These are phyloP conservation scores for Micromys minutus DNA, from an alignment of 2,113 vertebrate genomes.

Conservation along the genomic window DNA sequence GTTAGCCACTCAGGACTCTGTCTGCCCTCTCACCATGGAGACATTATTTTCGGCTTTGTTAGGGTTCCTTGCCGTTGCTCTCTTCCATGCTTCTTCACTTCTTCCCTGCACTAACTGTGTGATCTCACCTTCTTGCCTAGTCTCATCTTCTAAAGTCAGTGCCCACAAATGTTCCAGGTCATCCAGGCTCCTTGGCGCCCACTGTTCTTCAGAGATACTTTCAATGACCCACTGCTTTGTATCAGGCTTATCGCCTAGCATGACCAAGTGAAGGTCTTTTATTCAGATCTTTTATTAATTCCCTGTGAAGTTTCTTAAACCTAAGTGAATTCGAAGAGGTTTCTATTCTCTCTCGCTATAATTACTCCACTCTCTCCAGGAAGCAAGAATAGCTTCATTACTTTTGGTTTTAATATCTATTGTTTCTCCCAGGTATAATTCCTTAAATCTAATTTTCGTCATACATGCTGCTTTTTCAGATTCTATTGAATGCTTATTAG, in stretches of 20 bases:
- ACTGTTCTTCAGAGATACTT: not conserved
- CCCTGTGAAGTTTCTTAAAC: not conserved
- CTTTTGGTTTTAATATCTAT: constrained; percentile 53
- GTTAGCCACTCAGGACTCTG: not conserved
- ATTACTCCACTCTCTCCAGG: not conserved
- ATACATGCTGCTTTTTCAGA: not conserved
- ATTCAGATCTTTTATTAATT: not conserved
- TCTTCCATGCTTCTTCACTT: not conserved
- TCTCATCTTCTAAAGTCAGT: not conserved
- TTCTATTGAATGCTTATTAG: constrained; percentile 28
- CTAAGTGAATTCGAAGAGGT: not conserved
- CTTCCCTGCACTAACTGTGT: not conserved
- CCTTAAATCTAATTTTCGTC: constrained; percentile 28
- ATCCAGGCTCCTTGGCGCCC: not conserved
- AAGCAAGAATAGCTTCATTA: not conserved
- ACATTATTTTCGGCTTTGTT: not conserved
- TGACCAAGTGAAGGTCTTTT: not conserved
- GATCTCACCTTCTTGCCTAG: not conserved
- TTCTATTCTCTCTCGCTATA: not conserved
- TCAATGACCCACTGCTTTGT: rapidly evolving
- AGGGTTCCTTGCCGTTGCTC: not conserved
- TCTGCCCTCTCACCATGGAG: not conserved
- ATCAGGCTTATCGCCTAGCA: not conserved
- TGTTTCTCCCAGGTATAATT: constrained; percentile 29
- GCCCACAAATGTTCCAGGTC: too few species aligned